Evolutionary conservation across 2,113 vertebrate genomes (phyloP).

Genomic region (Stomatorhinus ivindoensis): DNA sequence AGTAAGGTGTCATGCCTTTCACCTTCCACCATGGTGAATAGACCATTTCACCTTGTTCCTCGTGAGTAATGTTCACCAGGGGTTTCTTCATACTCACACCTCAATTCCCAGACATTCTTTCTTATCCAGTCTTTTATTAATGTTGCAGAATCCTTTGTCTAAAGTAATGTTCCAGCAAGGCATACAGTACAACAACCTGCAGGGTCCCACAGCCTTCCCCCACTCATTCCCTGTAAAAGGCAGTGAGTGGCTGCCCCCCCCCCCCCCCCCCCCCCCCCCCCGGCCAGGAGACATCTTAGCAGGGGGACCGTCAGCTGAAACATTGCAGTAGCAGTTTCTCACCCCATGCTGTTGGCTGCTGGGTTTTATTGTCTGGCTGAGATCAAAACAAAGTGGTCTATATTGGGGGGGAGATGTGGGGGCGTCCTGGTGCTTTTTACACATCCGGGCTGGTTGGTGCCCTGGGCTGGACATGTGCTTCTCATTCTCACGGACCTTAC

Average conservation of each 20-base stretch:
- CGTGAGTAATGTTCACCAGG: background rate
- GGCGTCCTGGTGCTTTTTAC: slow-evolving; percentile 34
- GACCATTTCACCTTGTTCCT: background rate
- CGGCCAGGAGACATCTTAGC: background rate
- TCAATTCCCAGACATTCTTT: background rate
- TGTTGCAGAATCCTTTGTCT: background rate
- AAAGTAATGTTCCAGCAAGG: background rate
- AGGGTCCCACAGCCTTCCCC: background rate
- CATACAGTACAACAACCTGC: background rate
- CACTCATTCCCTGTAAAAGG: background rate
- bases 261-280: slow-evolving; percentile 23
- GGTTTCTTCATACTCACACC: background rate
- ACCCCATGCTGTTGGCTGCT: slow-evolving; percentile 18
- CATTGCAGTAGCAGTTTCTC: slow-evolving; percentile 22
- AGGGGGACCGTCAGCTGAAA: slow-evolving; percentile 25
- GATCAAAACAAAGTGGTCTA: slow-evolving; percentile 34
- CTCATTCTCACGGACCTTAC: slow-evolving; percentile 15
- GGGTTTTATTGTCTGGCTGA: slow-evolving; percentile 27
- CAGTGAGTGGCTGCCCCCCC: slow-evolving; percentile 18
- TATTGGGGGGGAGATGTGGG: slow-evolving; percentile 6
- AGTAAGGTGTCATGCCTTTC: background rate
- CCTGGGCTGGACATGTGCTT: slow-evolving; percentile 22
- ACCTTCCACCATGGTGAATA: background rate
- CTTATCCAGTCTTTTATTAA: background rate
- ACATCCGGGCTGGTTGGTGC: background rate